Conservation (phyloP, 2,888 invertebrate genomes). For the Agonopterix heracliana region DNA sequence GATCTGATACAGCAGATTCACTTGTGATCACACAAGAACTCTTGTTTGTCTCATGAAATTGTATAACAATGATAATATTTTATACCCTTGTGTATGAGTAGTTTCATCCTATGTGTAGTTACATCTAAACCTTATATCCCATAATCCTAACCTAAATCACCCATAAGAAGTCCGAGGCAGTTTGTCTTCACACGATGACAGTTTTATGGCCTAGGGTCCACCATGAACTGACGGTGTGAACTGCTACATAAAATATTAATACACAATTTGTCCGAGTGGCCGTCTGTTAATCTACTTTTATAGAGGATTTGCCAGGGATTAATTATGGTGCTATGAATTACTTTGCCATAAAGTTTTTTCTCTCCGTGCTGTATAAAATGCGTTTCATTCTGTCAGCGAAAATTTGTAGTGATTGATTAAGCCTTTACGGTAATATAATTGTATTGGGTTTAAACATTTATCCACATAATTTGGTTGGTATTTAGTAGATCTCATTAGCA, state of each 20-base stretch:
- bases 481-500: conserved; percentile 23
- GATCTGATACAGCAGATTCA: too few species aligned
- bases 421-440: too few species aligned
- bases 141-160: conserved; percentile 66
- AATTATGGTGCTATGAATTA: conserved; percentile 34
- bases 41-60: too few species aligned
- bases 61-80: too few species aligned
- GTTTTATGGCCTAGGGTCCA: conserved; percentile 52
- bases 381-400: too few species aligned
- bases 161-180: conserved; percentile 58
- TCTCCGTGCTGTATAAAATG: too few species aligned
- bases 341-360: background rate
- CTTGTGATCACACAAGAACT: too few species aligned
- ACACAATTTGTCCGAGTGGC: conserved; percentile 74
- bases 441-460: background rate
- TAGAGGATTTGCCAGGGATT: conserved; percentile 55
- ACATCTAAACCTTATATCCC: conserved; percentile 20
- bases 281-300: conserved; percentile 69
- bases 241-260: conserved; percentile 71
- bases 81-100: too few species aligned
- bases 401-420: too few species aligned
- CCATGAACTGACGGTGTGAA: conserved; percentile 52
- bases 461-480: background rate
- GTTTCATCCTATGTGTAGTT: background rate
- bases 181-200: conserved; percentile 68